Percentiles rank a stretch among this genome's conserved stretches.
phyloP scores from a whole-genome alignment of 2,888 invertebrate species.

The Clivina fossor region DNA sequence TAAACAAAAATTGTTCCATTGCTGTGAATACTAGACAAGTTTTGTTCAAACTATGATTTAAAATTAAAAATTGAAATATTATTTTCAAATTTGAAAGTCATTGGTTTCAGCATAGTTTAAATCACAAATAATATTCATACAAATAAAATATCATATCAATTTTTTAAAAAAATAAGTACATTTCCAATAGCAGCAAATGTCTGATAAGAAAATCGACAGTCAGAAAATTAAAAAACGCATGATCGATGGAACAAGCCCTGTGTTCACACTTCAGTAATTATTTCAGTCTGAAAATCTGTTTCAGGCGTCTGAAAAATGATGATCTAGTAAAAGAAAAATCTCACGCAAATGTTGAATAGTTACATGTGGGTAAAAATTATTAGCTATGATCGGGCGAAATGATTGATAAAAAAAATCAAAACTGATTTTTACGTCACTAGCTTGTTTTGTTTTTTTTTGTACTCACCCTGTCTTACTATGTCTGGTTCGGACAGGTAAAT shows the following conservation, averaged over 20 bases:
- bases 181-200: too few species aligned
- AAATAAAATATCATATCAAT: not conserved
- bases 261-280: slow-evolving; percentile 13
- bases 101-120: slow-evolving; percentile 2
- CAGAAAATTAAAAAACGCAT: slow-evolving; percentile 24
- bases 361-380: too few species aligned
- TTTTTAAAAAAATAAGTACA: not conserved
- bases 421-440: slow-evolving; percentile 31
- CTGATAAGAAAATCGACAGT: too few species aligned
- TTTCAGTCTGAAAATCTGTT: too few species aligned
- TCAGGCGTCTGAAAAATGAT: slow-evolving; percentile 13
- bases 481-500: slow-evolving; percentile 46
- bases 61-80: too few species aligned
- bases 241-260: slow-evolving; percentile 25
- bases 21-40: too few species aligned
- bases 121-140: not conserved
- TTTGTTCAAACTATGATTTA: too few species aligned
- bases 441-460: too few species aligned
- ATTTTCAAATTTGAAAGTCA: not conserved
- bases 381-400: slow-evolving; percentile 30
- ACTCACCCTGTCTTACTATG: slow-evolving; percentile 53
- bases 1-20: too few species aligned
- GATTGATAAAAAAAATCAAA: slow-evolving; percentile 26
- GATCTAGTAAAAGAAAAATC: slow-evolving; percentile 15
- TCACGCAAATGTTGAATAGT: slow-evolving; percentile 28